Evolutionary conservation across 2,888 invertebrate genomes (phyloP), one percentile per base, ranked within the genome.

Genomic region (Azorinus chamasolen): DNA sequence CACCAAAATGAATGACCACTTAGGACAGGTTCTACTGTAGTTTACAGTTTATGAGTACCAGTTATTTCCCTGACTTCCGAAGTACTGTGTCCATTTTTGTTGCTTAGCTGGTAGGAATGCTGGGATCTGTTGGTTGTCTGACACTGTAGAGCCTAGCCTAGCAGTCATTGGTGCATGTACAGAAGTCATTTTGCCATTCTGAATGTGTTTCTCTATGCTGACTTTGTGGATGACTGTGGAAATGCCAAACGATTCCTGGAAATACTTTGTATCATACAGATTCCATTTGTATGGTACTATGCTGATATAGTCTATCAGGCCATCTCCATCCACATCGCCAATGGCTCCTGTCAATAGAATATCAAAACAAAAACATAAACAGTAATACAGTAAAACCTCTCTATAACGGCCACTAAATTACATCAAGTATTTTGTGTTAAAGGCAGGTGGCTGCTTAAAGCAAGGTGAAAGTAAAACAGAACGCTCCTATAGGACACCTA

Each of bases 311-410:
- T 81, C 80, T 14, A 81, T 32, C 6, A 63, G n/a, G 10, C 72
- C 74, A 59, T 81, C 80, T 10, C 74, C 77, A 55, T 81, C 74
- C 6, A 81, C 32, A 48, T 81, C 74, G 16, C 74, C 74, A 16
- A 81, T 57, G 14, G 59, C 70, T 57, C 80, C 80, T 77, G 58
- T 0, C 61, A 25, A 51, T 10, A 50, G 8, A 59, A 22, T 10
- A 45, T 43, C 45, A 16, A 12, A 54, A 54, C 24, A 25, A 54
- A 10, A 54, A 22, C 8, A 54, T 10, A 24, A 25, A 54, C 10
- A 22, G 18, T 10, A 20, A 50, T 20, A 18, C n/a, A 41, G 10
- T 14, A n/a, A n/a, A n/a, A n/a, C n/a, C n/a, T n/a, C n/a, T n/a
- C n/a, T n/a, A n/a, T n/a, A n/a, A n/a, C n/a, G n/a, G n/a, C n/a